These are phyloP conservation scores for Thamnophis elegans DNA, from an alignment of 2,797 vertebrate species.

Conservation along the genomic window DNA sequence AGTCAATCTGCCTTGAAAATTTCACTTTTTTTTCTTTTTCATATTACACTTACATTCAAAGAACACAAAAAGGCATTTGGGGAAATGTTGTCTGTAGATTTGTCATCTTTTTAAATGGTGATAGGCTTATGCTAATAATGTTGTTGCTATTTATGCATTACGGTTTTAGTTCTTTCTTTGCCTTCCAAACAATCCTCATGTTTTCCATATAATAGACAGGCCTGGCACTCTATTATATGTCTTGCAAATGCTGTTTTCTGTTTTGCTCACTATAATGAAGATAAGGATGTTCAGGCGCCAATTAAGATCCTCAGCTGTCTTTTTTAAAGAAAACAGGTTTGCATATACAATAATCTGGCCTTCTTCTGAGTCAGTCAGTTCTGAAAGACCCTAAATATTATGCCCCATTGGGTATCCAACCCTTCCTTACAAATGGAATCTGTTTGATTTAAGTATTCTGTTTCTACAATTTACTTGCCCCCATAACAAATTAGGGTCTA, in stretches of 20 bases:
- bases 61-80: not conserved
- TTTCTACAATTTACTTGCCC: not conserved
- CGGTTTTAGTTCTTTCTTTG: not conserved
- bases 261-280: not conserved
- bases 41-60: not conserved
- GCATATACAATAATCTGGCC: not conserved
- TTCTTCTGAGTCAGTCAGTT: not conserved
- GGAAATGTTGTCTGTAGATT: not conserved
- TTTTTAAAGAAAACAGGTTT: not conserved
- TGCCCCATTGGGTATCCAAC: not conserved
- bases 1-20: not conserved
- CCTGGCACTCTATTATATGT: not conserved
- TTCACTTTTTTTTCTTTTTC: not conserved
- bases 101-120: not conserved
- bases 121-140: not conserved
- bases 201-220: not conserved
- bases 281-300: not conserved
- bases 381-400: not conserved
- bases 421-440: not conserved
- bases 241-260: not conserved
- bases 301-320: not conserved
- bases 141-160: not conserved
- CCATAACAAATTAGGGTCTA: not conserved
- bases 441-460: not conserved
- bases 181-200: not conserved